Conservation (phyloP, 2,888 invertebrate genomes). For the Leucoptera coffeella region DNA sequence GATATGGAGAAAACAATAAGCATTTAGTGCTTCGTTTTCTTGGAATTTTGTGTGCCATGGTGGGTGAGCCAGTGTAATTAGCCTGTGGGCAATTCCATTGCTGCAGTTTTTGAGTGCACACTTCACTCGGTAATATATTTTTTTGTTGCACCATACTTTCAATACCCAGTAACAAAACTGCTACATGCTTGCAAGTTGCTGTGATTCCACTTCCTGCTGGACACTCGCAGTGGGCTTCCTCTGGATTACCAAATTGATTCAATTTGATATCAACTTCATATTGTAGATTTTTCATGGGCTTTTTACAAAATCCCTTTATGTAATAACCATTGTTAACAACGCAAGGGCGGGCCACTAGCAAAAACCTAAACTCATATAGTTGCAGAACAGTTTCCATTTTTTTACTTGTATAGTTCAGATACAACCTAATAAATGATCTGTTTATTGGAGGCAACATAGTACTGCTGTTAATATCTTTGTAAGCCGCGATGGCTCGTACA, state of each 20-base stretch:
- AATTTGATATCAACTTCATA: slow-evolving; percentile 4
- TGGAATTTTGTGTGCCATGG: background rate
- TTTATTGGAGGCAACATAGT: background rate
- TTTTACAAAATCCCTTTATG: slow-evolving; percentile 3
- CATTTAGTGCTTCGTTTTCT: background rate
- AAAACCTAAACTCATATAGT: slow-evolving; percentile 2
- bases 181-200: slow-evolving; percentile 2
- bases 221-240: slow-evolving; percentile 3
- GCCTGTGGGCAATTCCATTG: background rate
- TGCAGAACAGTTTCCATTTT: slow-evolving; percentile 3
- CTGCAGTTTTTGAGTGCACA: background rate
- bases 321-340: slow-evolving; percentile 1
- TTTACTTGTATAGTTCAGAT: slow-evolving; percentile 2
- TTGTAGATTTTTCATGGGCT: slow-evolving; percentile 3
- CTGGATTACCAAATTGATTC: slow-evolving; percentile 2
- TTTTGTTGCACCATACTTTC: background rate
- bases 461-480: slow-evolving; percentile 1
- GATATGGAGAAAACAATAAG: background rate
- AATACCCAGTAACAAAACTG: background rate
- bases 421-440: background rate
- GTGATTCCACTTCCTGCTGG: slow-evolving; percentile 1
- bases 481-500: too few relatives aligned
- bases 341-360: slow-evolving; percentile 1
- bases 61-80: background rate
- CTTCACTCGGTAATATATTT: background rate